Conservation (phyloP, 1,140 invertebrate species). For the Drosophila simulans region DNA sequence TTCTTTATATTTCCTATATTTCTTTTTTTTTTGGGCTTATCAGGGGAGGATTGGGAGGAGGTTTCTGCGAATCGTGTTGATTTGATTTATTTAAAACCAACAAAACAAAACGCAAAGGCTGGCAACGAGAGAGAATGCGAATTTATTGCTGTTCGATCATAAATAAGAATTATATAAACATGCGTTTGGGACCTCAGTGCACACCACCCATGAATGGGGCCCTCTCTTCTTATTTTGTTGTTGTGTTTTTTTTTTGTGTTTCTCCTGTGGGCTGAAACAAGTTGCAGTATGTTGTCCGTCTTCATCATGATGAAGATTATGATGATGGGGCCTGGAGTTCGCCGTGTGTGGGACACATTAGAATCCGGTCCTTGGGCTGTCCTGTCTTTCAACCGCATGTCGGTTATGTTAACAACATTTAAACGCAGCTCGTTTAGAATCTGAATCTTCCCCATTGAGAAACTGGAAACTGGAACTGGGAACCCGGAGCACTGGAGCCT, state of each 20-base stretch:
- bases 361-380: slow-evolving; percentile 52
- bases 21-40: slow-evolving; percentile 50
- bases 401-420: slow-evolving; percentile 78
- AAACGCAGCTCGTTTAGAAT: slow-evolving; percentile 81
- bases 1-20: slow-evolving; percentile 9
- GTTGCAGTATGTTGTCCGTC: slow-evolving; percentile 41
- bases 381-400: slow-evolving; percentile 23
- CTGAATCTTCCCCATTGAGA: slow-evolving; percentile 54
- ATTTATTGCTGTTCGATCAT: slow-evolving; percentile 79
- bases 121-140: slow-evolving; percentile 29
- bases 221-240: background rate
- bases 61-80: slow-evolving; percentile 83
- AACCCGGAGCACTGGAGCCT: slow-evolving; percentile 7
- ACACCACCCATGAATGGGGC: slow-evolving; percentile 75
- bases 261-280: slow-evolving; percentile 37
- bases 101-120: slow-evolving; percentile 19
- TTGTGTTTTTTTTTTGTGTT: no score
- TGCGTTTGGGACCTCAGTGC: slow-evolving; percentile 52
- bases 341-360: slow-evolving; percentile 81
- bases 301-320: slow-evolving; percentile 9
- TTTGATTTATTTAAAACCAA: slow-evolving; percentile 79
- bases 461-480: slow-evolving; percentile 14
- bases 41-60: slow-evolving; percentile 44
- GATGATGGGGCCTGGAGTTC: slow-evolving; percentile 22
- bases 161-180: slow-evolving; percentile 84